phyloP scores from a whole-genome alignment of 2,888 invertebrate species.

The Idaea biselata region DNA sequence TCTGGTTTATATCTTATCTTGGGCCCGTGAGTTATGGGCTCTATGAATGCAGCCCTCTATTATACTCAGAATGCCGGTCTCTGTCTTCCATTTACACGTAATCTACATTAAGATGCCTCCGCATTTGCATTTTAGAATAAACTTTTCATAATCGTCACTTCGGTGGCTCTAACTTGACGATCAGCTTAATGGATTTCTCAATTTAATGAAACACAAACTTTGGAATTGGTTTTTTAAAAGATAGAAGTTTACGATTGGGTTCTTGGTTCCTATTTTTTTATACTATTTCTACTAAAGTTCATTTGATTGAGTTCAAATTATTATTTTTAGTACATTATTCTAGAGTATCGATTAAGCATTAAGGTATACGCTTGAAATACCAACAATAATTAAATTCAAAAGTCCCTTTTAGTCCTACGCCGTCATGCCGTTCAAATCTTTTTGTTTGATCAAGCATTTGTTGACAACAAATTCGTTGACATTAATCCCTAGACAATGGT shows the following conservation, averaged over 20 bases:
- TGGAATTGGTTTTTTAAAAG: slow-evolving; percentile 69
- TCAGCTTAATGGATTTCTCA: slow-evolving; percentile 76
- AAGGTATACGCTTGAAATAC: slow-evolving; percentile 55
- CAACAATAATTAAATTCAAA: slow-evolving; percentile 59
- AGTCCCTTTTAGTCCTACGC: slow-evolving; percentile 54
- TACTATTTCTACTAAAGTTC: slow-evolving; percentile 32
- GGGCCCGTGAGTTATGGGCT: slow-evolving; percentile 60
- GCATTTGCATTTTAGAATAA: slow-evolving; percentile 72
- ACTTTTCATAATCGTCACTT: slow-evolving; percentile 73
- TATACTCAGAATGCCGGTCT: slow-evolving; percentile 54
- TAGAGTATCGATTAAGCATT: slow-evolving; percentile 49
- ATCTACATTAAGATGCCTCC: slow-evolving; percentile 70
- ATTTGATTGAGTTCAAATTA: slow-evolving; percentile 33
- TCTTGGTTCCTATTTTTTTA: slow-evolving; percentile 29
- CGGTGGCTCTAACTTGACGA: slow-evolving; percentile 66
- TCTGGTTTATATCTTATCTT: slow-evolving; percentile 58
- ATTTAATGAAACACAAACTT: slow-evolving; percentile 71
- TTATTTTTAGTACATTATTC: slow-evolving; percentile 44
- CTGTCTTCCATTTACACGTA: slow-evolving; percentile 67
- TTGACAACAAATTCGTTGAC: slow-evolving; percentile 78
- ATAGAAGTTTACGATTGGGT: slow-evolving; percentile 59
- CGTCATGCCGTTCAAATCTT: slow-evolving; percentile 63
- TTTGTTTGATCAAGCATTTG: slow-evolving; percentile 78
- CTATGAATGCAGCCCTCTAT: slow-evolving; percentile 54
- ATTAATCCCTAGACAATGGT: slow-evolving; percentile 77